phyloP scores from a whole-genome alignment of 1,140 invertebrate species.

The Wiebesia pumilae region DNA sequence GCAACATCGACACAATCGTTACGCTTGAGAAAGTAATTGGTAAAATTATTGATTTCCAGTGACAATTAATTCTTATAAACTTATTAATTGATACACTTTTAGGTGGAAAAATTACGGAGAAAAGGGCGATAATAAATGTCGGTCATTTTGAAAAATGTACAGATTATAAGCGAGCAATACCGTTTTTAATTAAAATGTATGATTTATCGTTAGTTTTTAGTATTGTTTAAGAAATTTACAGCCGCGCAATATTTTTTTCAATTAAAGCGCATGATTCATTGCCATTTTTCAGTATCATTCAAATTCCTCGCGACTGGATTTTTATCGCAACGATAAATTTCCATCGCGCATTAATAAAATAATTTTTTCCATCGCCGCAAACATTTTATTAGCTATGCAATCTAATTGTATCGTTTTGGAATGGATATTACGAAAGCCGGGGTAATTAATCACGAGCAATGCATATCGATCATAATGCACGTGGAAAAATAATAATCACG shows the following conservation, averaged over 20 bases:
- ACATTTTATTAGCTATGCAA: background rate
- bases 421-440: background rate
- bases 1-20: background rate
- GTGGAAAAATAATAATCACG: conserved; percentile 13
- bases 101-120: background rate
- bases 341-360: conserved; percentile 6
- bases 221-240: conserved; percentile 31
- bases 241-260: conserved; percentile 11
- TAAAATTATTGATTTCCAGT: background rate
- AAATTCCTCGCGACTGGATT: conserved; percentile 10
- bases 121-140: background rate
- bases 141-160: conserved; percentile 13
- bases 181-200: conserved; percentile 29
- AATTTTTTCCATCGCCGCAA: background rate
- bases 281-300: conserved; percentile 11
- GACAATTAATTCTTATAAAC: background rate
- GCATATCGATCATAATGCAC: background rate
- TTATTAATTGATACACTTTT: background rate
- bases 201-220: conserved; percentile 10
- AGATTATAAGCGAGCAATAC: conserved; percentile 11
- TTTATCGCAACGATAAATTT: conserved; percentile 23
- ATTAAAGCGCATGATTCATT: conserved; percentile 11
- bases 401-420: background rate
- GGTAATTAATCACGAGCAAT: conserved; percentile 3
- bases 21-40: background rate